phyloP scores from a whole-genome alignment of 1,140 invertebrate genomes.

The Nebria ingens region DNA sequence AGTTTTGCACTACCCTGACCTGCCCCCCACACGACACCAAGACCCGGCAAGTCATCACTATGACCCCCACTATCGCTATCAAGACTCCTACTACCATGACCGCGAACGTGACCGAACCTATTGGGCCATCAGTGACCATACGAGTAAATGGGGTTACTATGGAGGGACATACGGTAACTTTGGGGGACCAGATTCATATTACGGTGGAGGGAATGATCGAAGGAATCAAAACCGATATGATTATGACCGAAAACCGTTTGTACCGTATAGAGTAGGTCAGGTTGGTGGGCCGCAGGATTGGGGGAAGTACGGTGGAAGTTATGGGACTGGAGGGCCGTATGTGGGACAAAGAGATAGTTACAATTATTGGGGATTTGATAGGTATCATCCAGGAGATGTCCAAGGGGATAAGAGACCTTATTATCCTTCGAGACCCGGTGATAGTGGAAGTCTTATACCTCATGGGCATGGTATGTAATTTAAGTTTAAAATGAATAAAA shows the following conservation, averaged over 20 bases:
- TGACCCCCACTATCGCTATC: neutral
- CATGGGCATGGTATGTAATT: neutral
- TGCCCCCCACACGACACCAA: conserved; percentile 11
- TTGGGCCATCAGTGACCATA: conserved; percentile 21
- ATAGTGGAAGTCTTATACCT: neutral
- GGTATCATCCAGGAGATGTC: neutral
- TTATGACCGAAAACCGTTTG: conserved; percentile 20
- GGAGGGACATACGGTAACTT: conserved; percentile 34
- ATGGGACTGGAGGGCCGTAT: conserved; percentile 26
- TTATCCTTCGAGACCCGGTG: neutral
- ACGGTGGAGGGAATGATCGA: conserved; percentile 14
- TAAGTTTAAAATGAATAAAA: neutral
- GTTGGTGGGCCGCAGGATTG: conserved; percentile 22
- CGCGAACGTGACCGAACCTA: conserved; percentile 18
- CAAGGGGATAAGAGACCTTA: neutral
- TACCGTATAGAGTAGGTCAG: conserved; percentile 17
- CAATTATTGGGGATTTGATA: conserved; percentile 27
- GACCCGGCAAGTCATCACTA: conserved; percentile 13
- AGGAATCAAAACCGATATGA: conserved; percentile 14
- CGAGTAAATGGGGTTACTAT: conserved; percentile 30
- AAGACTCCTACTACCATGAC: conserved; percentile 15
- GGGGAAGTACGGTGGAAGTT: conserved; percentile 31
- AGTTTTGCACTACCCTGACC: conserved; percentile 14
- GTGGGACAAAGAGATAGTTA: conserved; percentile 30
- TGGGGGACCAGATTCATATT: conserved; percentile 17